Evolutionary conservation across 1,140 invertebrate genomes (phyloP), one percentile per base, ranked within the genome.

Genomic region (Eubasilissa regina): DNA sequence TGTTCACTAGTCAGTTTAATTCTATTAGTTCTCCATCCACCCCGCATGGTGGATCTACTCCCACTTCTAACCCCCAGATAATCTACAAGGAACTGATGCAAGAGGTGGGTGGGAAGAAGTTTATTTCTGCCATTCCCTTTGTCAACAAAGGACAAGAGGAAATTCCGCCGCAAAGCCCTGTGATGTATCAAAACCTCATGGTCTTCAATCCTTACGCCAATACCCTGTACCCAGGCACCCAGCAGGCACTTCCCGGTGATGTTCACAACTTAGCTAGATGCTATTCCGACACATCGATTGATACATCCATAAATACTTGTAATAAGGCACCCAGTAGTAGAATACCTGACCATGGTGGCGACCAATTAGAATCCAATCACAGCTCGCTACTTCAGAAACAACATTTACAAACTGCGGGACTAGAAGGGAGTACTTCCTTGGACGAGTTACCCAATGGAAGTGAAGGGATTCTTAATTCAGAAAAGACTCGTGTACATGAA

Each of bases 171-270:
- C 85, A 87, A 75, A 84, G 83, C 74, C 86, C 84, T 79, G 85
- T 87, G 12, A 83, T 88, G 83, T 89, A 88, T 80, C 88, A 88
- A 77, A 89, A 89, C 85, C 83, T 89, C 10, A 88, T 89, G 87
- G 86, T 89, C 15, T 85, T 89, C 15, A 87, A 89, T 77, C 87
- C 86, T 48, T 88, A 86, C 84, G 73, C 73, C 10, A 86, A 86
- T 9, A 87, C 87, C 75, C 86, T 88, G 85, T 87, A 87, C 62
- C 84, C 87, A 86, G 51, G 86, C 85, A 0, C 45, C 47, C 58
- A 48, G 15, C 72, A 68, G 25, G 9, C 60, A 35, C 25, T 35
- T 17, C 12, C 47, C 25, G 21, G 13, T 53, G 62, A 55, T 19
- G 25, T n/a, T 11, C 62, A 35, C 13, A n/a, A 48, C 44, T 13